Conservation (phyloP, 2,113 vertebrate genomes). For the Corythornis vintsioides region DNA sequence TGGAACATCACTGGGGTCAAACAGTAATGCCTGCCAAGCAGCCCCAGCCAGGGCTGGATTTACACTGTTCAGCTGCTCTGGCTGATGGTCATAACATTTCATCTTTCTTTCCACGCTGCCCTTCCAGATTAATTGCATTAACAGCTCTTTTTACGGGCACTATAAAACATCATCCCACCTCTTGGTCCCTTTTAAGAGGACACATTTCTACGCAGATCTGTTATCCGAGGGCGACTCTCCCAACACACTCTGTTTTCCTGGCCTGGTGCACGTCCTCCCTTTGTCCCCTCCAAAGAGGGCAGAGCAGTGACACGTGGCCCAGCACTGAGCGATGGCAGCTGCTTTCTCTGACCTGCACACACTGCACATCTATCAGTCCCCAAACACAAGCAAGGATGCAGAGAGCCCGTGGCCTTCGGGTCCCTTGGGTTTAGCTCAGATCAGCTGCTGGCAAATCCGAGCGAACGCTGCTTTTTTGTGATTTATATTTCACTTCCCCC, state of each 20-base stretch:
- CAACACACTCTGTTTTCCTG: not conserved
- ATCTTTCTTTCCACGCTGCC: not conserved
- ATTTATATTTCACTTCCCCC: not conserved
- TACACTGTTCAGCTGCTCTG: not conserved
- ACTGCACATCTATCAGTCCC: not conserved
- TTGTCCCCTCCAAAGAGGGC: not conserved
- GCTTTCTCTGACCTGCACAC: not conserved
- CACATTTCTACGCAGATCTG: not conserved
- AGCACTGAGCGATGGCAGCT: fast-evolving
- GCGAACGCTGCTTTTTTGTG: not conserved
- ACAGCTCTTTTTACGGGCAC: not conserved
- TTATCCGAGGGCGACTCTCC: not conserved
- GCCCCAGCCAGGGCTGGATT: not conserved
- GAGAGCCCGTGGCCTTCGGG: fast-evolving
- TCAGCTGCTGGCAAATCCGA: not conserved
- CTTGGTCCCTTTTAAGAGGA: not conserved
- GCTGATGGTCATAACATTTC: not conserved
- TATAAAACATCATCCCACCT: not conserved
- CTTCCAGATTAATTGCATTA: conserved; percentile 23
- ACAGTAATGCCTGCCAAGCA: not conserved
- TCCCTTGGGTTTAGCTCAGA: not conserved
- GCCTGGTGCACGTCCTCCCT: not conserved
- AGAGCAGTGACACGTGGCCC: not conserved
- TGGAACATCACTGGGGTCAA: not conserved
- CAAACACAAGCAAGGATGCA: not conserved